These are phyloP conservation scores for Sapajus apella DNA, from an alignment of 2,113 vertebrate genomes.

Conservation along the genomic window DNA sequence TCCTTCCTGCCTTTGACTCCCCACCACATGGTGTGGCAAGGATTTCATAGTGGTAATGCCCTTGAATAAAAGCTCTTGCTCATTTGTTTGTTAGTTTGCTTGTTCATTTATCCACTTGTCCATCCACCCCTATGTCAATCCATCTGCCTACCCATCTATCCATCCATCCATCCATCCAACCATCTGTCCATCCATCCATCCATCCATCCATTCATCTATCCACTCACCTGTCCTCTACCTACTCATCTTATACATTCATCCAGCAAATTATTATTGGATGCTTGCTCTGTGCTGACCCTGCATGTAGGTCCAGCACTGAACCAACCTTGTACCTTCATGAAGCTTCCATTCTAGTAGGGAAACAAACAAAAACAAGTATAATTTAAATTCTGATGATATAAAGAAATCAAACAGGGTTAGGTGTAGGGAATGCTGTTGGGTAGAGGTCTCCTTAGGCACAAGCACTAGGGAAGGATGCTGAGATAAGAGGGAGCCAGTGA, in stretches of 20 bases:
- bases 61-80: neutral
- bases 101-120: neutral
- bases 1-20: neutral
- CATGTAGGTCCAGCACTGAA: neutral
- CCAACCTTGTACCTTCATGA: neutral
- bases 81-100: neutral
- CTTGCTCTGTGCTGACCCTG: neutral
- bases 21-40: neutral
- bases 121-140: too few species aligned
- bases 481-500: neutral
- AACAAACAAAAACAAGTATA: neutral
- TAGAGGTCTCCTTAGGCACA: neutral
- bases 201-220: too few species aligned
- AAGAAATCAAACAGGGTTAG: neutral
- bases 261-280: neutral
- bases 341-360: neutral
- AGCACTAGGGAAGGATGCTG: neutral
- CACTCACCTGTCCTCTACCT: too few species aligned
- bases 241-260: neutral
- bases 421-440: neutral
- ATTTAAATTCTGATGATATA: neutral
- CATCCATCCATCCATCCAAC: neutral
- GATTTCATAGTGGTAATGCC: neutral
- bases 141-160: neutral
- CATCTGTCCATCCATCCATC: too few species aligned